Percentiles rank a stretch among this genome's conserved stretches.
phyloP scores from a whole-genome alignment of 2,797 vertebrate species.

The Rhincodon typus region DNA sequence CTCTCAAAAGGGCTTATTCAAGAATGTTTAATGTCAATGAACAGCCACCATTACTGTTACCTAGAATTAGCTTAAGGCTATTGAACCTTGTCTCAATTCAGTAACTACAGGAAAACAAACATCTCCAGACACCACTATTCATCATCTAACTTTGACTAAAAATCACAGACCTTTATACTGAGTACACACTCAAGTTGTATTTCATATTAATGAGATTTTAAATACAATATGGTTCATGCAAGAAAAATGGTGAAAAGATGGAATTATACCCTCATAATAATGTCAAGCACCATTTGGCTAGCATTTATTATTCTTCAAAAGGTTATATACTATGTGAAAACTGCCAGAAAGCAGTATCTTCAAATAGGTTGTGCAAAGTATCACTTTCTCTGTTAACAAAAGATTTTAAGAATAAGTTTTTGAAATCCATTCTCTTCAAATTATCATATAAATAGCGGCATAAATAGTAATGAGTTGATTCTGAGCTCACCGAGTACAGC shows the following conservation, averaged over 20 bases:
- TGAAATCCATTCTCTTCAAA: neutral
- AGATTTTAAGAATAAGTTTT: neutral
- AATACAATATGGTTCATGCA: neutral
- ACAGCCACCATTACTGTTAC: neutral
- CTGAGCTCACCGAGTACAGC: neutral
- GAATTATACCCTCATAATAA: neutral
- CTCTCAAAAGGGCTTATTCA: neutral
- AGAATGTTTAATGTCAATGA: slow-evolving; percentile 9
- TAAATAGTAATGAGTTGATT: neutral
- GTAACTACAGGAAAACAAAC: slow-evolving; percentile 11
- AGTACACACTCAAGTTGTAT: neutral
- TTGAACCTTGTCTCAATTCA: neutral
- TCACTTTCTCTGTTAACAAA: neutral
- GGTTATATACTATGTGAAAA: neutral
- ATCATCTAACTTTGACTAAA: neutral
- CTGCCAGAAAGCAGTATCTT: neutral
- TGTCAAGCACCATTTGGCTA: slow-evolving; percentile 1
- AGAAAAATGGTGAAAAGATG: neutral
- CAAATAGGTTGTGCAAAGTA: slow-evolving; percentile 7
- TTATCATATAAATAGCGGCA: neutral
- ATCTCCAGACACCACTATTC: neutral
- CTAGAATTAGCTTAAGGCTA: neutral
- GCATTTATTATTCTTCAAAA: slow-evolving; percentile 16
- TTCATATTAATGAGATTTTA: slow-evolving; percentile 6
- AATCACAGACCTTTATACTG: neutral